phyloP scores from a whole-genome alignment of 2,797 vertebrate genomes.

The Lagorchestes hirsutus region DNA sequence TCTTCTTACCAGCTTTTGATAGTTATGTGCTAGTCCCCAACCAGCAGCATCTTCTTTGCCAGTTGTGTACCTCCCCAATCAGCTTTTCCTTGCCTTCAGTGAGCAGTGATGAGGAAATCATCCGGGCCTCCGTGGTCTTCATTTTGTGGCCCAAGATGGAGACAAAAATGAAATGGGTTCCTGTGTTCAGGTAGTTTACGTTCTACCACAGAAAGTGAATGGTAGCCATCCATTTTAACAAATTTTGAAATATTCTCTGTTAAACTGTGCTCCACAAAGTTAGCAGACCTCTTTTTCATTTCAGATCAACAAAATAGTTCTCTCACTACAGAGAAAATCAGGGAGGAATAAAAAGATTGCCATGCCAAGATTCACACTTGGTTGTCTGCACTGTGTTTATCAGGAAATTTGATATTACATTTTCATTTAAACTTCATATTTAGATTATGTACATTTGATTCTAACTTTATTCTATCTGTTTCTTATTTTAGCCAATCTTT shows the following conservation, averaged over 20 bases:
- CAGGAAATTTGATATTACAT: background rate
- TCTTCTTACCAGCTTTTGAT: background rate
- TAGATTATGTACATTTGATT: slow-evolving; percentile 8
- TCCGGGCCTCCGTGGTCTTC: background rate
- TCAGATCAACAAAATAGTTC: background rate
- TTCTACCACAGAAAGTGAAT: background rate
- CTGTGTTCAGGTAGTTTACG: background rate
- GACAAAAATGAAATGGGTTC: background rate
- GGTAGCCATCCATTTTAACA: background rate
- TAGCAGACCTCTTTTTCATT: background rate
- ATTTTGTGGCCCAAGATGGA: background rate
- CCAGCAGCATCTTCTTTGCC: background rate
- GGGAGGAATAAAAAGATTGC: background rate
- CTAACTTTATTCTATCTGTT: slow-evolving; percentile 11
- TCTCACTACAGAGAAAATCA: background rate
- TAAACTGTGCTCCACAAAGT: background rate
- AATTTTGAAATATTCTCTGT: background rate
- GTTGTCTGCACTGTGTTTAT: slow-evolving; percentile 28
- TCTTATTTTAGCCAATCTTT: background rate
- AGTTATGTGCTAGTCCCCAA: background rate
- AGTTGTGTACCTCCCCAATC: background rate
- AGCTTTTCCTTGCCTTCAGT: background rate
- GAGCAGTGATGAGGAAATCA: background rate
- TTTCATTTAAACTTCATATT: background rate
- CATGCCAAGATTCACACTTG: background rate